A percentile compares a stretch with the other conserved stretches of the same genome.
phyloP scores from a whole-genome alignment of 1,140 invertebrate genomes.

The Trialeurodes vaporariorum region DNA sequence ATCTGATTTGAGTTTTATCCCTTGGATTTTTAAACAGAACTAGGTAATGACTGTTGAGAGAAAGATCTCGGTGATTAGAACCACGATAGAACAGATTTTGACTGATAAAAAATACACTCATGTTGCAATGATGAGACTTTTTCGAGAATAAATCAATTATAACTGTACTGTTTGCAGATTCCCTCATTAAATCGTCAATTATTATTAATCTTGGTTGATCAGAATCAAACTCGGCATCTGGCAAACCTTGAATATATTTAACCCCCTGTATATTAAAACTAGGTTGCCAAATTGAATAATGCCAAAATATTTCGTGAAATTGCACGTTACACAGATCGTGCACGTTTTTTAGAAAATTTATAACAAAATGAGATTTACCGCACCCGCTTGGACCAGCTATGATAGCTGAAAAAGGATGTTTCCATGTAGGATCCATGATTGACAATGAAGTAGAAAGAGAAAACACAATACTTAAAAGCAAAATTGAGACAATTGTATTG shows the following conservation, averaged over 20 bases:
- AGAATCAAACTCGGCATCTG: not conserved
- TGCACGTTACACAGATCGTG: slow-evolving; percentile 3
- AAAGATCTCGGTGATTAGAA: slow-evolving; percentile 13
- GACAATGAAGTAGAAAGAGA: too few species aligned
- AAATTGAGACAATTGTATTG: too few species aligned
- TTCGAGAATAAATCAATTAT: slow-evolving; percentile 37
- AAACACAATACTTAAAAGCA: too few species aligned
- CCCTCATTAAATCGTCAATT: slow-evolving; percentile 18
- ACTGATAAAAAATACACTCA: slow-evolving; percentile 35
- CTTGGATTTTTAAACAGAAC: slow-evolving; percentile 16
- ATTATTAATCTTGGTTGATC: slow-evolving; percentile 5
- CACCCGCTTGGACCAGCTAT: slow-evolving; percentile 8
- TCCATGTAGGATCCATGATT: too few species aligned
- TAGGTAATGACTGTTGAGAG: slow-evolving; percentile 12
- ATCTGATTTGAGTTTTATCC: slow-evolving; percentile 13
- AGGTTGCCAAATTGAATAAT: slow-evolving; percentile 1
- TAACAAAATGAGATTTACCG: slow-evolving; percentile 14
- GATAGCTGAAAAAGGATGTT: slow-evolving; percentile 10
- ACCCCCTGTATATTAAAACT: not conserved
- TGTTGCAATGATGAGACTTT: slow-evolving; percentile 32
- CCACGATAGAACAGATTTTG: slow-evolving; percentile 36
- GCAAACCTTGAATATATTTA: slow-evolving; percentile 6
- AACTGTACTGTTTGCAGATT: slow-evolving; percentile 2
- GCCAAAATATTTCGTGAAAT: slow-evolving; percentile 1
- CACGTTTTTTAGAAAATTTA: slow-evolving; percentile 13